A percentile compares a stretch with the other conserved stretches of the same genome.
These are phyloP conservation scores for Elmis aenea DNA, from an alignment of 2,888 invertebrate species.

Conservation along the genomic window DNA sequence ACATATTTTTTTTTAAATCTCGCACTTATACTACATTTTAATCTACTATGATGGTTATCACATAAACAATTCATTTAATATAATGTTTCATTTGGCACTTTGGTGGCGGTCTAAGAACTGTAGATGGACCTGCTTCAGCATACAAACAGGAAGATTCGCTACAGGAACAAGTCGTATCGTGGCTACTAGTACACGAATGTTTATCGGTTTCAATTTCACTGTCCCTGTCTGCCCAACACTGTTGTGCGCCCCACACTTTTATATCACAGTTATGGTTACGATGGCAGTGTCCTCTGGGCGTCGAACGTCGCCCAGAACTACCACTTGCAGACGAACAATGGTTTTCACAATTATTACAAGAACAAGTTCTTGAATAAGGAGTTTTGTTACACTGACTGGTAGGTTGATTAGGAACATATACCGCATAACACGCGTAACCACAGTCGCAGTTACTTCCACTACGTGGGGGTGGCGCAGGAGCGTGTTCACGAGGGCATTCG, in stretches of 20 bases:
- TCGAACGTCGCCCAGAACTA: constrained; percentile 39
- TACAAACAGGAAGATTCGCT: constrained; percentile 60
- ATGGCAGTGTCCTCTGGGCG: constrained; percentile 37
- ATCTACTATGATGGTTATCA: no score
- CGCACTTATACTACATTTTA: no score
- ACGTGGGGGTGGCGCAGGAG: constrained; percentile 40
- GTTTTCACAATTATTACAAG: constrained; percentile 42
- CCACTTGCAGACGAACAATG: constrained; percentile 44
- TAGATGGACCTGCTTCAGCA: constrained; percentile 52
- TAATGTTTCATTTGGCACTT: constrained; percentile 34
- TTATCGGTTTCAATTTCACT: constrained; percentile 49
- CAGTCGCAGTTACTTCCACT: constrained; percentile 40
- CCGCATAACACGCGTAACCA: constrained; percentile 45
- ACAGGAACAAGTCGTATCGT: constrained; percentile 59
- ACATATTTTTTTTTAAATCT: no score
- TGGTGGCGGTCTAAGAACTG: constrained; percentile 28
- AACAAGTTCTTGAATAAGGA: constrained; percentile 33
- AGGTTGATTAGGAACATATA: constrained; percentile 37
- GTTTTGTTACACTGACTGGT: constrained; percentile 27
- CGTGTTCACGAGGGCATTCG: constrained; percentile 45
- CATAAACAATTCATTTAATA: constrained; percentile 18
- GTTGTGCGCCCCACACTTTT: constrained; percentile 35
- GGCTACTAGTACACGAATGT: constrained; percentile 49
- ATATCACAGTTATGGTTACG: constrained; percentile 40
- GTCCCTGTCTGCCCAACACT: constrained; percentile 45